These are phyloP conservation scores for Hirtodrosophila alboralis DNA, from an alignment of 2,888 invertebrate species.

Conservation along the genomic window DNA sequence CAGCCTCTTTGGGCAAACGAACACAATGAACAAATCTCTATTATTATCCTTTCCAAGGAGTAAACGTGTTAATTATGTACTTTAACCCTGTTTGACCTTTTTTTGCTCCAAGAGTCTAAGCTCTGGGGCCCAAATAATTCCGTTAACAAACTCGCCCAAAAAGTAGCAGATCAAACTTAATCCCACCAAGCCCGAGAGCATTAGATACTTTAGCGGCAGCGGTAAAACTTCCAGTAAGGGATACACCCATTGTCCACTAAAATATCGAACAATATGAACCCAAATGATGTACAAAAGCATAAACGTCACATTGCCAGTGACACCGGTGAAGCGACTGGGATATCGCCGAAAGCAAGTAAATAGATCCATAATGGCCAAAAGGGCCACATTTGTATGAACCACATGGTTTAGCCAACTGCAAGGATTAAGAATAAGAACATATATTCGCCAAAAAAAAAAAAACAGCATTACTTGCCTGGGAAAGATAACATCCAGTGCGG, in stretches of 20 bases:
- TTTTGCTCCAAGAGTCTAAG: constrained; percentile 82
- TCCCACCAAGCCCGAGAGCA: constrained; percentile 87
- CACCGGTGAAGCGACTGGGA: constrained; percentile 87
- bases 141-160: constrained; percentile 89
- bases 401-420: constrained; percentile 93
- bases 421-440: background rate
- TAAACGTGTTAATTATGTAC: background rate
- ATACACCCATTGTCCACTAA: constrained; percentile 94
- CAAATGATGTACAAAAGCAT: constrained; percentile 90
- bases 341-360: constrained; percentile 90
- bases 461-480: constrained; percentile 85
- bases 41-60: background rate
- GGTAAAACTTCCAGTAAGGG: constrained; percentile 92
- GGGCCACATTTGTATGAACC: constrained; percentile 93
- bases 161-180: constrained; percentile 87
- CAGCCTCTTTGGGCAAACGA: constrained; percentile 29
- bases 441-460: background rate
- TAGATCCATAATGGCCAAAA: constrained; percentile 90
- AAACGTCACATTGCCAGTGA: constrained; percentile 87
- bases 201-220: constrained; percentile 88
- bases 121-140: constrained; percentile 88
- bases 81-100: constrained; percentile 43
- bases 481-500: constrained; percentile 91
- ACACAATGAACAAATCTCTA: constrained; percentile 17
- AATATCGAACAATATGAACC: constrained; percentile 90